These are phyloP conservation scores for Pelochelys cantorii DNA, from an alignment of 2,797 vertebrate genomes.

Conservation along the genomic window DNA sequence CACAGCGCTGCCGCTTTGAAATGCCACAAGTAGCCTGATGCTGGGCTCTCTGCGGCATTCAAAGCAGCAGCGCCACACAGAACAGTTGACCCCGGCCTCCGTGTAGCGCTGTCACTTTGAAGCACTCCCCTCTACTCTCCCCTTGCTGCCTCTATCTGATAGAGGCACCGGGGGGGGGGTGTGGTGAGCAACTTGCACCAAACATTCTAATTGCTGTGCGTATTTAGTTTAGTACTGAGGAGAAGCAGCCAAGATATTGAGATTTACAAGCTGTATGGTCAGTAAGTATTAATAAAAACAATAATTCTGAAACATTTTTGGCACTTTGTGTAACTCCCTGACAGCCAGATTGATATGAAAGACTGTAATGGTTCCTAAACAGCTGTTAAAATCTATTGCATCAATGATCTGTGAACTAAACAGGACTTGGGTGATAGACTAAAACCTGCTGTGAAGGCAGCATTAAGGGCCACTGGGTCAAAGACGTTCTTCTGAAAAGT, in stretches of 20 bases:
- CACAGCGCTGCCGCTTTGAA: too few relatives aligned
- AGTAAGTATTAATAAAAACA: slow-evolving; percentile 68
- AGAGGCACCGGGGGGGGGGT: neutral
- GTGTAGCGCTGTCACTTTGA: too few relatives aligned
- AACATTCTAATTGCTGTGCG: slow-evolving; percentile 23
- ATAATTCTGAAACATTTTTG: slow-evolving; percentile 37
- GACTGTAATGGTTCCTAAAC: slow-evolving; percentile 53
- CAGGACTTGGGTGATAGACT: slow-evolving; percentile 55
- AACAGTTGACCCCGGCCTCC: too few relatives aligned
- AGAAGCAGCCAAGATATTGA: slow-evolving; percentile 14
- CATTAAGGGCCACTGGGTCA: slow-evolving; percentile 62
- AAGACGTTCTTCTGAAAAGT: slow-evolving; percentile 58
- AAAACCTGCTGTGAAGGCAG: slow-evolving; percentile 32
- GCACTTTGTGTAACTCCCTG: slow-evolving; percentile 49
- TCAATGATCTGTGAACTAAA: slow-evolving; percentile 70
- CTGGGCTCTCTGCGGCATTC: too few relatives aligned
- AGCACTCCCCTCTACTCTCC: too few relatives aligned
- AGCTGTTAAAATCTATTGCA: slow-evolving; percentile 66
- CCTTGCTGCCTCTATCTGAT: too few relatives aligned
- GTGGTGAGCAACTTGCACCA: slow-evolving; percentile 55
- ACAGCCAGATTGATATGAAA: slow-evolving; percentile 47
- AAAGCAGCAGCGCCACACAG: too few relatives aligned
- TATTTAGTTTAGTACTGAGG: slow-evolving; percentile 36
- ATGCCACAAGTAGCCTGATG: too few relatives aligned
- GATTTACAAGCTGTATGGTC: slow-evolving; percentile 26